Conservation (phyloP, 2,797 vertebrate species). For the Pelodytes ibericus region DNA sequence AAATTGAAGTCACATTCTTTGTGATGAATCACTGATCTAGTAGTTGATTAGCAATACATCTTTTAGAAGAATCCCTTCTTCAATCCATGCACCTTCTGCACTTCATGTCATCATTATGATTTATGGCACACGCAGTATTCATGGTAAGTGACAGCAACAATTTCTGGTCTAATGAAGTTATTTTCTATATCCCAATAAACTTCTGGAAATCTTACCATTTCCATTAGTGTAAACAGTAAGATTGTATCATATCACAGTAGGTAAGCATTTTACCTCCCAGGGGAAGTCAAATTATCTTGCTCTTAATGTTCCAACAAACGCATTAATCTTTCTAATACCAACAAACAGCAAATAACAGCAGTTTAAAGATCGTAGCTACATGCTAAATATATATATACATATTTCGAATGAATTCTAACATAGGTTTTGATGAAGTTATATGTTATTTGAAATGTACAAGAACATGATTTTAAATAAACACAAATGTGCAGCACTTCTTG, state of each 20-base stretch:
- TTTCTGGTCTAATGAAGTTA: slow-evolving; percentile 24
- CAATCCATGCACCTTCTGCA: not conserved
- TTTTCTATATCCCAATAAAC: slow-evolving; percentile 39
- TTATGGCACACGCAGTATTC: slow-evolving; percentile 21
- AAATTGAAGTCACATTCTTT: not conserved
- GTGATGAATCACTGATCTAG: no score
- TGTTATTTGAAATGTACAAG: no score
- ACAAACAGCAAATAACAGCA: no score
- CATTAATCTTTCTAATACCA: not conserved
- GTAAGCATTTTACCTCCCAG: slow-evolving; percentile 36
- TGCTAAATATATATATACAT: no score
- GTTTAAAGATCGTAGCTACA: no score
- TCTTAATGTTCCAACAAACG: not conserved
- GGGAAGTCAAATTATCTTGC: slow-evolving; percentile 31
- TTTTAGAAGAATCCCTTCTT: not conserved
- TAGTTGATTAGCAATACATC: not conserved
- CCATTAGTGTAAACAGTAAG: slow-evolving; percentile 43
- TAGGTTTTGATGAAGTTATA: no score
- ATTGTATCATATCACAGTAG: slow-evolving; percentile 39
- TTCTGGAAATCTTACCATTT: slow-evolving; percentile 39
- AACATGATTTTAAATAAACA: no score
- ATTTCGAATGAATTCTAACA: no score
- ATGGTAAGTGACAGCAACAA: slow-evolving; percentile 32
- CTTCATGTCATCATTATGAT: slow-evolving; percentile 16
- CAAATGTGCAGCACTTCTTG: no score